phyloP scores from a whole-genome alignment of 2,888 invertebrate genomes.

The Cephus pygmeus region DNA sequence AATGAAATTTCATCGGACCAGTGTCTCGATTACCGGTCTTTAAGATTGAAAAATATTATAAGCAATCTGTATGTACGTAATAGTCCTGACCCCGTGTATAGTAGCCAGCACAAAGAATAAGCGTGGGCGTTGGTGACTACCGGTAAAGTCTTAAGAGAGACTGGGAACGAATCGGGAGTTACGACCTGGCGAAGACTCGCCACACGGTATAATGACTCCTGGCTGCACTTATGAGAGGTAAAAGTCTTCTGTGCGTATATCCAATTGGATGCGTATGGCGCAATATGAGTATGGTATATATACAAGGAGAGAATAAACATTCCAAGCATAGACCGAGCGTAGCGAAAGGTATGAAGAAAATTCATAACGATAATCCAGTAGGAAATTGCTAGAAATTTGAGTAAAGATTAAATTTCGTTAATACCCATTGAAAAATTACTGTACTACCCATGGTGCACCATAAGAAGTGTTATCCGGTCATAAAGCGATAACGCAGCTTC shows the following conservation, averaged over 20 bases:
- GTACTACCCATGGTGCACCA: too few species aligned
- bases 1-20: neutral
- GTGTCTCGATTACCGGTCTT: neutral
- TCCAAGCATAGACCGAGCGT: neutral
- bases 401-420: too few species aligned
- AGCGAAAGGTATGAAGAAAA: neutral
- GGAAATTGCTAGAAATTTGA: too few species aligned
- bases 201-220: conserved; percentile 17
- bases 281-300: neutral
- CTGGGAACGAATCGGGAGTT: conserved; percentile 33
- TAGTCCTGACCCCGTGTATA: neutral
- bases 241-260: neutral
- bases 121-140: conserved; percentile 18
- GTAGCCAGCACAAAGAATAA: neutral
- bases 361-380: neutral
- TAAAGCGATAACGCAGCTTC: too few species aligned
- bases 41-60: neutral
- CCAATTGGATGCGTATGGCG: neutral
- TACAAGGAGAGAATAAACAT: neutral
- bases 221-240: conserved; percentile 11
- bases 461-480: too few species aligned
- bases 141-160: conserved; percentile 10
- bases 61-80: neutral
- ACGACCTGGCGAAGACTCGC: conserved; percentile 29
- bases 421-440: too few species aligned